Evolutionary conservation across 2,113 vertebrate species (phyloP).

Genomic region (Axis porcinus): DNA sequence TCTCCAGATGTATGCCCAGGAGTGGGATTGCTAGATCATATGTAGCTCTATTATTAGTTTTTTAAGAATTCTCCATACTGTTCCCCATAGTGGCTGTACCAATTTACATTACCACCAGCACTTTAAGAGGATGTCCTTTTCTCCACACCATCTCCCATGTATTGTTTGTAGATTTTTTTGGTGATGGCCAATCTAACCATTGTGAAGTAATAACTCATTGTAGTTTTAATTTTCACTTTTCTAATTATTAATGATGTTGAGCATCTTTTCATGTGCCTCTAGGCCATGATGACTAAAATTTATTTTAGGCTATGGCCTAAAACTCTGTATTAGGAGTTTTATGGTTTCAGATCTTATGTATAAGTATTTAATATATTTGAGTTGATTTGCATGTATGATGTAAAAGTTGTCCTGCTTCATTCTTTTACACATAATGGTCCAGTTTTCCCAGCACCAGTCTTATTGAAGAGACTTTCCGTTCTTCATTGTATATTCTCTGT

Average conservation of each 20-base stretch:
- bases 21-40: background rate
- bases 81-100: background rate
- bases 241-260: background rate
- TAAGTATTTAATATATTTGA: background rate
- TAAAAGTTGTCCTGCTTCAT: background rate
- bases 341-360: background rate
- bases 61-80: background rate
- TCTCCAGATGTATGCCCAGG: accelerated
- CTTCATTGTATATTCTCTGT: background rate
- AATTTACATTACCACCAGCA: background rate
- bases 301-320: background rate
- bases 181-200: background rate
- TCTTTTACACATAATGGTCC: background rate
- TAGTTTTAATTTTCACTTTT: background rate
- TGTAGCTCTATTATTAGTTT: background rate
- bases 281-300: background rate
- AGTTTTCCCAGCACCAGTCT: background rate
- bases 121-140: background rate
- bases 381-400: background rate
- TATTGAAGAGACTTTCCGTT: background rate
- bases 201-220: background rate
- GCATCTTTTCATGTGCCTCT: background rate
- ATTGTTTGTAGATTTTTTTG: background rate
- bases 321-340: background rate
- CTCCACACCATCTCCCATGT: background rate